Base-by-base conservation (phyloP, 2,888 invertebrate genomes). In the Oscheius onirici region DNA sequence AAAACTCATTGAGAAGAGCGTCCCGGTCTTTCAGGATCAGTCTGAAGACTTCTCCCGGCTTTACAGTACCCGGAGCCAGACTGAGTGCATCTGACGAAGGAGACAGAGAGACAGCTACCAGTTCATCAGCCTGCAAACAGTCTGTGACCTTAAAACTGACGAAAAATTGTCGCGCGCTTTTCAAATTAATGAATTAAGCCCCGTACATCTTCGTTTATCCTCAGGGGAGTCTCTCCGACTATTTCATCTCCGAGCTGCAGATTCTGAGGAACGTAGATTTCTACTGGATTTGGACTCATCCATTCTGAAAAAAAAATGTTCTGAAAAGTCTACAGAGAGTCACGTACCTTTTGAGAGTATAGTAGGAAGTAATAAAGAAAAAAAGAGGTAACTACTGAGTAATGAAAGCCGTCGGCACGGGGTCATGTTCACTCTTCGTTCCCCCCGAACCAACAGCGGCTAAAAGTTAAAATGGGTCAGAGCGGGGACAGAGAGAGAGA, bases 71-170 rank as follows among this genome's bases (percentile, higher is more conserved):
- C 1, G 69, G 69, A 15, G 69, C 69, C 1, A 69, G 17, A n/a
- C 49, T 44, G n/a, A 69, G 20, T 34, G 69, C 49, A 51, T 69
- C 69, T 0, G 69, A 69, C 1, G 69, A 17, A 11, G 69, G 69
- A 20, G 69, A 69, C 5, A 69, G 60, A 20, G 51, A 41, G 58
- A 69, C 52, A 0, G 69, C 69, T 13, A 60, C 58, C 6, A 40
- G 26, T 43, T 69, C 69, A 28, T 58, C 58, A 13, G 34, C 51
- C 69, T 69, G 40, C 3, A 69, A 69, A 49, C 11, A 13, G 6
- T 46, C 11, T 28, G 22, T n/a, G 55, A 55, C 55, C 60, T 60
- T 60, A 40, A 49, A 3, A 3, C 17, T 8, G 28, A 15, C 24
- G 55, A 55, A 55, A 52, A 55, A 24, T 26, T 55, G 26, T 24